These are phyloP conservation scores for Hydractinia symbiolongicarpus DNA, from an alignment of 30 jellyfish, hydroid and myxozoan species.

Conservation along the genomic window DNA sequence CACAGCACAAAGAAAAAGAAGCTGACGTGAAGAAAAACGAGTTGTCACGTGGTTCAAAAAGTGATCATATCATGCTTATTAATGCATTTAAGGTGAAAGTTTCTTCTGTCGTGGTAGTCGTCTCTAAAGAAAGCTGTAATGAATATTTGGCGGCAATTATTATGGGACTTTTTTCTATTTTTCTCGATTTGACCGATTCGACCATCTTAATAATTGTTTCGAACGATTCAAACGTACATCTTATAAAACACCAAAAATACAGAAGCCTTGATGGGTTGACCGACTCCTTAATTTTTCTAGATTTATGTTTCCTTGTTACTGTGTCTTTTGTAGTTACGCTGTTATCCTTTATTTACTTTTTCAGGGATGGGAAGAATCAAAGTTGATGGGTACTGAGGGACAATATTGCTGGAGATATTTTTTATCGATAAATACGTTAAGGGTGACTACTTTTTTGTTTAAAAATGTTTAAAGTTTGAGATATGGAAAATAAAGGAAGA, in stretches of 20 bases:
- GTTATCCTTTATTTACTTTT: not conserved
- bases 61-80: conserved; percentile 80
- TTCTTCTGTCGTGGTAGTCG: not conserved
- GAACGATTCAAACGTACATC: too few relatives aligned
- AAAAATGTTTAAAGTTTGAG: too few relatives aligned
- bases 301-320: too few relatives aligned
- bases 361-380: conserved; percentile 60
- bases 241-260: too few relatives aligned
- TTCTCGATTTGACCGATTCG: too few relatives aligned
- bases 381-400: conserved; percentile 31
- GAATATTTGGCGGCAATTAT: too few relatives aligned
- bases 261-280: too few relatives aligned
- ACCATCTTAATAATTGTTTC: too few relatives aligned
- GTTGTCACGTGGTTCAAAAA: conserved; percentile 45
- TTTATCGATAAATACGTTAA: conserved; percentile 43
- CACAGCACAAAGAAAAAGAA: conserved; percentile 60
- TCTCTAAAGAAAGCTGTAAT: too few relatives aligned
- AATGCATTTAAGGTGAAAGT: conserved; percentile 54
- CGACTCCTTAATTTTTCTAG: too few relatives aligned
- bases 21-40: conserved; percentile 52
- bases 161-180: too few relatives aligned
- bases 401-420: conserved; percentile 71
- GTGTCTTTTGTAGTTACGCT: not conserved
- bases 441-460: conserved; percentile 13
- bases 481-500: too few relatives aligned